Percentiles rank a stretch among this genome's conserved stretches.
Evolutionary conservation across 2,888 invertebrate genomes (phyloP).

Genomic region (Clostera curtula): DNA sequence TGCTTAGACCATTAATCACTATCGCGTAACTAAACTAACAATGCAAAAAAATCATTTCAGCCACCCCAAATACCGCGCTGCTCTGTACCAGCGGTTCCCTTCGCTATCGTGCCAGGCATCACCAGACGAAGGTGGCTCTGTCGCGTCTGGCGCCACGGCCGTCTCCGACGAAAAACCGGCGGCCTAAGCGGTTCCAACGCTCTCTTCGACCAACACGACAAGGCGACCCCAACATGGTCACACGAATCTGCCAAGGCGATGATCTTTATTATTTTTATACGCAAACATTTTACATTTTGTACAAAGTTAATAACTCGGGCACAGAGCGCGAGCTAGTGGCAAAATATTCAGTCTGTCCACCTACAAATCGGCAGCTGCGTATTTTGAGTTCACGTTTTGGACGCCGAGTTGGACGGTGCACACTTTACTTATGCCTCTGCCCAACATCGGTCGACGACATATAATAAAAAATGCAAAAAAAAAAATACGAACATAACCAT

Average conservation of each 20-base stretch:
- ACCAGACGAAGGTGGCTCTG: slow-evolving; percentile 77
- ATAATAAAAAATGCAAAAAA: slow-evolving; percentile 42
- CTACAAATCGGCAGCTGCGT: slow-evolving; percentile 40
- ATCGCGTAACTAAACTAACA: too few species aligned
- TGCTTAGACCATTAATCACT: too few species aligned
- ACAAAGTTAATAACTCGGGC: slow-evolving; percentile 62
- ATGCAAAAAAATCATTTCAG: slow-evolving; percentile 49
- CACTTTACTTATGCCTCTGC: slow-evolving; percentile 55
- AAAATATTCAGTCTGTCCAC: slow-evolving; percentile 49
- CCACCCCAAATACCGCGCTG: slow-evolving; percentile 86
- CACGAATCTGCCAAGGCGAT: slow-evolving; percentile 56
- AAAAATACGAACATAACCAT: slow-evolving; percentile 37
- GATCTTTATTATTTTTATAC: slow-evolving; percentile 69
- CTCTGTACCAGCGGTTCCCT: slow-evolving; percentile 85
- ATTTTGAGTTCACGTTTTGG: slow-evolving; percentile 68
- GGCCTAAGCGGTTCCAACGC: slow-evolving; percentile 49
- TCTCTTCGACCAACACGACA: slow-evolving; percentile 14
- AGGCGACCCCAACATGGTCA: slow-evolving; percentile 31
- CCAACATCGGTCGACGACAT: slow-evolving; percentile 50
- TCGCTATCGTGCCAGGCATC: slow-evolving; percentile 79
- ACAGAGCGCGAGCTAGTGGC: slow-evolving; percentile 57
- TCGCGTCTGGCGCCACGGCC: slow-evolving; percentile 80
- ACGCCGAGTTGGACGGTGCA: slow-evolving; percentile 64
- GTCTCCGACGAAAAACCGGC: slow-evolving; percentile 79
- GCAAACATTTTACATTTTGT: slow-evolving; percentile 57